phyloP scores from a whole-genome alignment of 2,797 vertebrate genomes.

The Diplodus puntazzo region DNA sequence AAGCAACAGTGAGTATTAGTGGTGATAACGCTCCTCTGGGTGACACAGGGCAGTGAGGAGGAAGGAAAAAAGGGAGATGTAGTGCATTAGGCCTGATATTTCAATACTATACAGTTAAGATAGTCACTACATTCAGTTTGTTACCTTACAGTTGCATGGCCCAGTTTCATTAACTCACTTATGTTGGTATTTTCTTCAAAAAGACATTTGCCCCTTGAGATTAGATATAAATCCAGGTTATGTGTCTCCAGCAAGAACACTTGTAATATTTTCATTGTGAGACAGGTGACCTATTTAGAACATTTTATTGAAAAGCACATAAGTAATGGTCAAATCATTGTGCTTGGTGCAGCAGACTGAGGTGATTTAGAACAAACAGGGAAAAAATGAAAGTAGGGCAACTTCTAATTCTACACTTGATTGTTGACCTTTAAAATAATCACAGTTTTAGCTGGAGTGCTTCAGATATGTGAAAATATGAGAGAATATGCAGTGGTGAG shows the following conservation, averaged over 20 bases:
- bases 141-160: conserved; percentile 5
- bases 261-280: conserved; percentile 43
- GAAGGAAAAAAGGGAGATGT: not conserved
- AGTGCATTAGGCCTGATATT: not conserved
- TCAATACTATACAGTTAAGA: conserved; percentile 1
- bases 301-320: conserved; percentile 24
- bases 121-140: not conserved
- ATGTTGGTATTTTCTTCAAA: conserved; percentile 6
- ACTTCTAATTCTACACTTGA: conserved; percentile 15
- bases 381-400: conserved; percentile 20
- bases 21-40: not conserved
- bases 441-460: conserved; percentile 24
- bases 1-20: conserved; percentile 1
- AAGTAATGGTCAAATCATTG: conserved; percentile 29
- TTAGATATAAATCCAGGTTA: conserved; percentile 32
- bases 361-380: conserved; percentile 37
- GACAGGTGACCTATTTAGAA: conserved; percentile 49
- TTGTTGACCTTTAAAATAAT: conserved; percentile 11
- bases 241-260: conserved; percentile 12
- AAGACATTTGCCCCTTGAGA: conserved; percentile 1
- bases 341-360: conserved; percentile 27
- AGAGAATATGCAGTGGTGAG: not conserved
- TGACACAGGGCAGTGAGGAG: conserved; percentile 1
- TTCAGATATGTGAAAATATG: conserved; percentile 35
- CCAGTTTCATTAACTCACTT: conserved; percentile 30